phyloP scores from a whole-genome alignment of 35 echinoderm and acorn worm species.

The Heliocidaris tuberculata region DNA sequence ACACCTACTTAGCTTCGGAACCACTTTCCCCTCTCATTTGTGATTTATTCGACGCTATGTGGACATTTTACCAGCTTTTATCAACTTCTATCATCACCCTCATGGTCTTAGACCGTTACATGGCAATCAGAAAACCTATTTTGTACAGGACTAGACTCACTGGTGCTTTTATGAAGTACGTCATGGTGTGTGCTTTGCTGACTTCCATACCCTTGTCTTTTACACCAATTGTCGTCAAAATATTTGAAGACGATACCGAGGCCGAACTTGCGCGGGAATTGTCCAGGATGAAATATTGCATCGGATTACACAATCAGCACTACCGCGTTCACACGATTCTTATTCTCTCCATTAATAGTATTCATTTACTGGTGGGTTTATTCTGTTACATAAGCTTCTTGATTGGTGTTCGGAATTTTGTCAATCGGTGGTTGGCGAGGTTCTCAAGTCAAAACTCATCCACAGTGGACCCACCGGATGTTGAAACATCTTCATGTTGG shows the following conservation, averaged over 20 bases:
- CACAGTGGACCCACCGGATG: neutral
- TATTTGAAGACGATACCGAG: slow-evolving; percentile 30
- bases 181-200: slow-evolving; percentile 27
- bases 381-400: slow-evolving; percentile 43
- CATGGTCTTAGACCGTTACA: slow-evolving; percentile 63
- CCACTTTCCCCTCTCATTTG: neutral
- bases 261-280: neutral
- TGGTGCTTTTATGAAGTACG: slow-evolving; percentile 37
- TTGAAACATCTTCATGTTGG: neutral
- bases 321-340: neutral
- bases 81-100: slow-evolving; percentile 52
- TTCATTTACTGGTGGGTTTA: neutral
- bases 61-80: slow-evolving; percentile 39
- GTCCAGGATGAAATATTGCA: slow-evolving; percentile 21
- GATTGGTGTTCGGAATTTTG: slow-evolving; percentile 35
- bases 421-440: slow-evolving; percentile 10
- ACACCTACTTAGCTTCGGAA: slow-evolving; percentile 8
- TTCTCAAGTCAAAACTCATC: neutral
- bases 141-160: slow-evolving; percentile 58
- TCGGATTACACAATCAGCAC: neutral
- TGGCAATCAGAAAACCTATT: slow-evolving; percentile 69
- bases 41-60: slow-evolving; percentile 22
- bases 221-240: neutral
- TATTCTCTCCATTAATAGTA: neutral
- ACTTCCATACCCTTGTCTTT: slow-evolving; percentile 19